Base-by-base conservation (phyloP, 2,113 vertebrate genomes). In the Corythornis cristatus region DNA sequence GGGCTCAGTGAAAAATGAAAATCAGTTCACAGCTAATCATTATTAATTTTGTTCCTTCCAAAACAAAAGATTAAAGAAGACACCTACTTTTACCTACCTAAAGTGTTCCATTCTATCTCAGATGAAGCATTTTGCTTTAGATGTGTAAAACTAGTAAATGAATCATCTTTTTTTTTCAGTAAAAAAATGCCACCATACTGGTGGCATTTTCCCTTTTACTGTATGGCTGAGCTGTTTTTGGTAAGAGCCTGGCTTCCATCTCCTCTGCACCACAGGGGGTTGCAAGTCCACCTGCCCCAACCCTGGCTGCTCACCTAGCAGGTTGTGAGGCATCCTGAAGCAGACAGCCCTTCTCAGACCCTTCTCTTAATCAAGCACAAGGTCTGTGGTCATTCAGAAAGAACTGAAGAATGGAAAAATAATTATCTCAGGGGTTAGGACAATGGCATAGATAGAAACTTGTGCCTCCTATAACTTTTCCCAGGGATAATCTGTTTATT, bases 251-350 rank as follows among this genome's bases (percentile, higher is more conserved):
- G 1, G 29, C 29, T 89, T 85, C 48, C 0, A 0, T 65, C 83
- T 45, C n/a, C 6, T 46, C 8, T 68, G 23, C 28, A 54, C 26
- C 13, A 5, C 0, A 21, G 43, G 17, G 12, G 15, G 8, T 54
- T 5, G 50, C 33, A 46, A 64, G 15, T 37, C 35, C 57, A 25
- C 16, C 3, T 29, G n/a, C 43, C 43, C 83, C 26, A 31, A 0
- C 46, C 22, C 17, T 35, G 11, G 17, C 10, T 65, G 43, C 48
- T 33, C 15, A n/a, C 7, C 46, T 48, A 75, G 16, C 8, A 64
- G 53, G 22, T 58, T 37, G 26, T n/a, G 62, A 31, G 70, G 45
- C 40, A 51, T 53, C 65, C 73, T 72, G 57, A 71, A 67, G 51
- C 0, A 35, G 37, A 42, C 6, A 45, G 10, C 7, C 4, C 11